These are phyloP conservation scores for Drosophila tani DNA, from an alignment of 1,140 invertebrate species.

Conservation along the genomic window DNA sequence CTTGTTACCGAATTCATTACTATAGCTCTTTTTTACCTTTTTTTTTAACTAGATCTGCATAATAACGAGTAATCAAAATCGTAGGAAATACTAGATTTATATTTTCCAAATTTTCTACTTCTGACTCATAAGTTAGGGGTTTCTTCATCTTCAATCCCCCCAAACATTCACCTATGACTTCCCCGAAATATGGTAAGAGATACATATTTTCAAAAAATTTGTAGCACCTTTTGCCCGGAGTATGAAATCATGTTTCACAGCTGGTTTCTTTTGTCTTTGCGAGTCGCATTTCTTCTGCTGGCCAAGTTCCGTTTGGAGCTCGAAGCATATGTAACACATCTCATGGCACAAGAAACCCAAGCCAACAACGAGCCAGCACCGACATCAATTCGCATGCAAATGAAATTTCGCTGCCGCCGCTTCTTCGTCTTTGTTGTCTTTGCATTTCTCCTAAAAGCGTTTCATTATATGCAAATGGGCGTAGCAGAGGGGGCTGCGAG, in stretches of 20 bases:
- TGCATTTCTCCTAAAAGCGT: constrained; percentile 38
- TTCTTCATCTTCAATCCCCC: not conserved
- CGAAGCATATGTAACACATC: constrained; percentile 36
- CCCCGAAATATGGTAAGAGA: not conserved
- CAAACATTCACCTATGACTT: not conserved
- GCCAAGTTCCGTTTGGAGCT: constrained; percentile 50
- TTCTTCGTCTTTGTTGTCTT: constrained; percentile 16
- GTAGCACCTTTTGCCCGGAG: not conserved
- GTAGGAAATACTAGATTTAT: too few relatives aligned
- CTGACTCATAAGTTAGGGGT: not conserved
- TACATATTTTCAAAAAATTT: not conserved
- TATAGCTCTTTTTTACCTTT: too few relatives aligned
- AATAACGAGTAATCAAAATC: too few relatives aligned
- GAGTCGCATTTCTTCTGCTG: constrained; percentile 19
- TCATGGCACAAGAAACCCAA: constrained; percentile 21
- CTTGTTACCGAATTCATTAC: too few relatives aligned
- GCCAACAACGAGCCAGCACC: constrained; percentile 10
- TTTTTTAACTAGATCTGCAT: too few relatives aligned
- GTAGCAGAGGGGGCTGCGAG: constrained; percentile 4
- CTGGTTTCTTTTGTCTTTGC: constrained; percentile 22
- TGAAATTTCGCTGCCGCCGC: constrained; percentile 34
- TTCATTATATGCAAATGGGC: constrained; percentile 52
- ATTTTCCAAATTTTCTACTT: not conserved
- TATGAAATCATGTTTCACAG: constrained; percentile 35
- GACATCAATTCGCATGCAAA: constrained; percentile 52